These are phyloP conservation scores for Sebastes steindachneri DNA, from an alignment of 2,797 vertebrate species.

Conservation along the genomic window DNA sequence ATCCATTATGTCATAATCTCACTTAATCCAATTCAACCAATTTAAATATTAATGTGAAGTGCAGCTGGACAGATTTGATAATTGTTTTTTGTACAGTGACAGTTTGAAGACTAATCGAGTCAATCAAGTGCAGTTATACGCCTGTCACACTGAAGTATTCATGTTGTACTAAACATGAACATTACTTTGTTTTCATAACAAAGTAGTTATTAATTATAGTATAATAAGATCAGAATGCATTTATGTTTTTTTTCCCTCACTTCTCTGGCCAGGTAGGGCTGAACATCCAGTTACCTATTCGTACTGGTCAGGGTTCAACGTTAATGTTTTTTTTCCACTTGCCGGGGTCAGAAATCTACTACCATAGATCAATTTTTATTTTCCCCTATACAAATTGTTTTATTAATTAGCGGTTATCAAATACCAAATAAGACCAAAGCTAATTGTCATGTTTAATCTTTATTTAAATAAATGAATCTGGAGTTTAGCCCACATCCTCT, in stretches of 20 bases:
- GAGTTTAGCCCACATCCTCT: too few species aligned
- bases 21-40: neutral
- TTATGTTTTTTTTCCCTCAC: neutral
- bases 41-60: slow-evolving; percentile 20
- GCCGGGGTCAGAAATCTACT: too few species aligned
- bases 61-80: neutral
- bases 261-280: neutral
- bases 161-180: neutral
- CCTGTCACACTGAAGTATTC: neutral
- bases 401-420: too few species aligned
- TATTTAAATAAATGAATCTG: too few species aligned
- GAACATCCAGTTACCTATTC: neutral
- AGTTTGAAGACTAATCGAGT: neutral
- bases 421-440: too few species aligned
- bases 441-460: too few species aligned
- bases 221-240: neutral
- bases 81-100: neutral
- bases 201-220: neutral
- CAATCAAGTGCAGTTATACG: neutral
- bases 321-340: too few species aligned
- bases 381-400: too few species aligned
- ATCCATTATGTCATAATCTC: slow-evolving; percentile 21
- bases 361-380: fast-evolving
- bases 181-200: neutral
- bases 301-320: neutral